These are phyloP conservation scores for Corydoras sp. DNA, from an alignment of 2,113 vertebrate genomes.

Conservation along the genomic window DNA sequence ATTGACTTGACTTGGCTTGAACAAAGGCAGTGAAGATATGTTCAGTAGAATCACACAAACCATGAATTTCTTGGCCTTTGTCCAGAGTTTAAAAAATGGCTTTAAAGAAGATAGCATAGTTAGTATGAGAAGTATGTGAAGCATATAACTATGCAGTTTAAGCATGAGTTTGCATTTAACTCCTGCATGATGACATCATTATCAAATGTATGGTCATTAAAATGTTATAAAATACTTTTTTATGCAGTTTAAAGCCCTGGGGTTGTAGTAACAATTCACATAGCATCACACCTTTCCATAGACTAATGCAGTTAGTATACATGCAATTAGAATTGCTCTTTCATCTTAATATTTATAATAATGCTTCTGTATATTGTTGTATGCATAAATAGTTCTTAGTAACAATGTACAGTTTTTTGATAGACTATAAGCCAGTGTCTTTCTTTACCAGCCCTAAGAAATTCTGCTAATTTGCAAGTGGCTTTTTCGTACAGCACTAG, in stretches of 20 bases:
- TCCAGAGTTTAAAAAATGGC: not conserved
- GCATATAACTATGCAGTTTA: too few species aligned
- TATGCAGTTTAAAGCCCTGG: constrained; percentile 4
- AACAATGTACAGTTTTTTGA: not conserved
- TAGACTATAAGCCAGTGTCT: constrained; percentile 5
- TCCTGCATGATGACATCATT: too few species aligned
- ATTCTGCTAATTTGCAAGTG: constrained; percentile 56
- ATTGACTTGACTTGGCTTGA: not conserved
- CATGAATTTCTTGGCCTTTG: not conserved
- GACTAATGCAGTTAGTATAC: not conserved
- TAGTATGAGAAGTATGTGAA: too few species aligned
- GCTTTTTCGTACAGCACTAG: constrained; percentile 47
- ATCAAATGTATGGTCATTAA: too few species aligned
- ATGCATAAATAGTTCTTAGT: not conserved
- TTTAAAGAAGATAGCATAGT: too few species aligned
- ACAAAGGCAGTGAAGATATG: not conserved
- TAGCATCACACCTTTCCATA: not conserved
- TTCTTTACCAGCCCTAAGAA: constrained; percentile 48
- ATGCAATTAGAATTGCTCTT: not conserved
- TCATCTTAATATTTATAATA: constrained; percentile 14
- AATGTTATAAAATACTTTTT: too few species aligned
- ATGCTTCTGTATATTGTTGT: not conserved
- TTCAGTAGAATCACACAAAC: constrained; percentile 1
- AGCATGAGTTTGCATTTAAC: too few species aligned
- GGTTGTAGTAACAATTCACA: not conserved